Evolutionary conservation across 2,888 invertebrate genomes (phyloP).

Genomic region (Digitonthophagus gazella): DNA sequence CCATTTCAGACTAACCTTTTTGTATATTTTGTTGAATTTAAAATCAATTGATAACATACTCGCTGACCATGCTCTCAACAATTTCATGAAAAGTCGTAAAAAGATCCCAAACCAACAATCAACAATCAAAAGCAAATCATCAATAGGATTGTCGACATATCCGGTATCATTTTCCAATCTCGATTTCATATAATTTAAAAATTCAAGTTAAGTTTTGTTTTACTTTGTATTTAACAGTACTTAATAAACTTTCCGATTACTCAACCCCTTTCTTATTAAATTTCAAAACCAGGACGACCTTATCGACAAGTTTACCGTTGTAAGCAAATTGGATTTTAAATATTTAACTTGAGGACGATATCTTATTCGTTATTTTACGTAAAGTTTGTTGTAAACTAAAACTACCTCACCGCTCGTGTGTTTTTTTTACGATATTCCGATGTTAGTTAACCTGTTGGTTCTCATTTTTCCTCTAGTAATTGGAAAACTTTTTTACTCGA

Average conservation of each 20-base stretch:
- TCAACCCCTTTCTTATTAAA: slow-evolving; percentile 25
- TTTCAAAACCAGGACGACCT: slow-evolving; percentile 17
- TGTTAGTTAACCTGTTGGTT: neutral
- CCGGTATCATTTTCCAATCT: too few species aligned
- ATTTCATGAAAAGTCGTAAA: too few species aligned
- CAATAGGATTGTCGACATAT: too few species aligned
- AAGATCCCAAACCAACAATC: too few species aligned
- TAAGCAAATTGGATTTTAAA: slow-evolving; percentile 26
- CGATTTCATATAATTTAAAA: too few species aligned
- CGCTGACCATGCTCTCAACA: too few species aligned
- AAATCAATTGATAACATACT: too few species aligned
- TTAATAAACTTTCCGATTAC: slow-evolving; percentile 24
- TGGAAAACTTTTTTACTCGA: neutral
- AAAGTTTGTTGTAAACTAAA: neutral
- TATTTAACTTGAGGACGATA: slow-evolving; percentile 19
- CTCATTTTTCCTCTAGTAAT: neutral
- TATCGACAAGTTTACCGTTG: slow-evolving; percentile 5
- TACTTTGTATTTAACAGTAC: neutral
- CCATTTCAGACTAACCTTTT: too few species aligned
- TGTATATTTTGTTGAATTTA: too few species aligned
- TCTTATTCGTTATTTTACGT: neutral
- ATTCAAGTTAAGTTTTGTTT: slow-evolving; percentile 15
- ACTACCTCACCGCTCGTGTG: neutral
- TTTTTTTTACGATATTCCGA: neutral
- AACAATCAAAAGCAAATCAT: too few species aligned